Conservation (phyloP, 2,888 invertebrate species). For the Drosophila mulleri region DNA sequence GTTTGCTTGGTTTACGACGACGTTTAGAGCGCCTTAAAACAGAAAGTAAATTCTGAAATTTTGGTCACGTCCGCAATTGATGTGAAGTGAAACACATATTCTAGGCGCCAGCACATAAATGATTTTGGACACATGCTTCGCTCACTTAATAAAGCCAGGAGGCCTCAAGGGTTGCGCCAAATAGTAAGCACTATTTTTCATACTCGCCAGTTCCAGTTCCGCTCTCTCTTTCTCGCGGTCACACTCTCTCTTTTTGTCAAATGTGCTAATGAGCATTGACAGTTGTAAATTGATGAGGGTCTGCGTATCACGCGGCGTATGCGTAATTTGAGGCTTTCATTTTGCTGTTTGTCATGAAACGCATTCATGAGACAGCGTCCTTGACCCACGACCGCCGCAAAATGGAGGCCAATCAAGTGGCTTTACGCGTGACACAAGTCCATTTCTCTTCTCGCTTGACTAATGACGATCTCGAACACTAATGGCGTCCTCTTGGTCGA, state of each 20-base stretch:
- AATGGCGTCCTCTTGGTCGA: slow-evolving; percentile 26
- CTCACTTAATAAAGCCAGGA: not conserved
- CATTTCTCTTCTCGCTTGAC: slow-evolving; percentile 36
- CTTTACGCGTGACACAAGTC: slow-evolving; percentile 43
- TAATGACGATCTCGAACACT: slow-evolving; percentile 37
- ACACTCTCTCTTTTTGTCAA: not conserved
- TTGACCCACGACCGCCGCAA: slow-evolving; percentile 5
- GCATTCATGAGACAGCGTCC: slow-evolving; percentile 29
- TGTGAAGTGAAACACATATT: slow-evolving; percentile 50
- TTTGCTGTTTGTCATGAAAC: slow-evolving; percentile 15
- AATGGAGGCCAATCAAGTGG: slow-evolving; percentile 43
- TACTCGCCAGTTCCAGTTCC: not conserved
- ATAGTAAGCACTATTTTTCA: not conserved
- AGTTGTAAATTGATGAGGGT: slow-evolving; percentile 42
- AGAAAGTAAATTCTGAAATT: slow-evolving; percentile 24
- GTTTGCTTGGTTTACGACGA: not conserved
- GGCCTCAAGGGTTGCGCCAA: not conserved
- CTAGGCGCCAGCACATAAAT: slow-evolving; percentile 51
- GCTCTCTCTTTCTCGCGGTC: not conserved
- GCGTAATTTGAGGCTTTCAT: slow-evolving; percentile 32
- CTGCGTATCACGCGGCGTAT: slow-evolving; percentile 40
- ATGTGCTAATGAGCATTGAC: slow-evolving; percentile 39
- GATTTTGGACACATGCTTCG: slow-evolving; percentile 9
- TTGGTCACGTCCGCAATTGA: slow-evolving; percentile 60
- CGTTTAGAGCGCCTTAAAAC: slow-evolving; percentile 20